Evolutionary conservation across 2,113 vertebrate genomes (phyloP).

Genomic region (Aegotheles bennettii): DNA sequence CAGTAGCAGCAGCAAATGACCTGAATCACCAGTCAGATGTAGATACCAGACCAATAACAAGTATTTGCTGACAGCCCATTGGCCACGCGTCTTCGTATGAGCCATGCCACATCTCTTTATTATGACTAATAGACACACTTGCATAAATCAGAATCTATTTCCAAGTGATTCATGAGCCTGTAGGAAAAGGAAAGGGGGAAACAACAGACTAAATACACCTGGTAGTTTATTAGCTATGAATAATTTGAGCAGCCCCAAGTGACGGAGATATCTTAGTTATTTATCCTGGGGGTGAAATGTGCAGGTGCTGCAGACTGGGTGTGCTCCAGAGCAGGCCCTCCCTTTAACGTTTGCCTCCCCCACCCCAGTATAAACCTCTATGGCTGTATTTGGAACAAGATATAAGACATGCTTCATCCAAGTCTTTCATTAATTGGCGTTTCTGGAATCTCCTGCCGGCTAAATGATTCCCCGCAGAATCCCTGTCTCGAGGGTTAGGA

Average conservation of each 20-base stretch:
- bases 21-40: neutral
- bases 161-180: conserved; percentile 8
- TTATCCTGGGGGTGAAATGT: conserved; percentile 40
- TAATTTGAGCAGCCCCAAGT: conserved; percentile 29
- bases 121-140: conserved; percentile 42
- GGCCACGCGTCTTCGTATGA: neutral
- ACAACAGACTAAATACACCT: conserved; percentile 44
- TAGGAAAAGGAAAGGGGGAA: neutral
- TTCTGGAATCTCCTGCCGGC: conserved; percentile 50
- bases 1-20: neutral
- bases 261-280: conserved; percentile 45
- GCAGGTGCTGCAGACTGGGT: conserved; percentile 52
- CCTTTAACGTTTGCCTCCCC: neutral
- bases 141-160: conserved; percentile 48
- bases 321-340: neutral
- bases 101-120: neutral
- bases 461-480: neutral
- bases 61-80: neutral
- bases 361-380: neutral
- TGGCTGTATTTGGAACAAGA: neutral
- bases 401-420: neutral
- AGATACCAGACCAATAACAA: neutral
- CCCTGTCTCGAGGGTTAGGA: neutral
- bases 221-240: conserved; percentile 60
- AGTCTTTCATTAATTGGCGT: neutral